These are phyloP conservation scores for Monodelphis domestica DNA, from an alignment of 2,797 vertebrate species.

Conservation along the genomic window DNA sequence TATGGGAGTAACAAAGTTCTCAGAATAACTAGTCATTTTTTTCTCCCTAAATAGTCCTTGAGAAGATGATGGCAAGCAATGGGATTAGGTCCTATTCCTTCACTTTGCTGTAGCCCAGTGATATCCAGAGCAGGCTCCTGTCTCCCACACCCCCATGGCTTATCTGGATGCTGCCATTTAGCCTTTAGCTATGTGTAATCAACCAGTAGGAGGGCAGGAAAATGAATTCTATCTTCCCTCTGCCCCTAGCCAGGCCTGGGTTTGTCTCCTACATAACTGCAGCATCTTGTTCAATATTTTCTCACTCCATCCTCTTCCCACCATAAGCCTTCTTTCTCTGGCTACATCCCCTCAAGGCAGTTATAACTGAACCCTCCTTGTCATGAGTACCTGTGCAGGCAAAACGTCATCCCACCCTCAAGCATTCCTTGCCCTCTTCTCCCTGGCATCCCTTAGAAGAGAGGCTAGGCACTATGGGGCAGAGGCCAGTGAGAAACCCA, in stretches of 20 bases:
- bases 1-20: background rate
- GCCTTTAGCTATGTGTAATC: no score
- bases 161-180: no score
- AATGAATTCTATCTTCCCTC: background rate
- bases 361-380: background rate
- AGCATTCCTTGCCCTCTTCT: background rate
- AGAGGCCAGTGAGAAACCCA: no score
- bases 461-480: no score
- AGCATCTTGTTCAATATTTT: background rate
- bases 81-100: background rate
- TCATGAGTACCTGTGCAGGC: background rate
- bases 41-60: background rate
- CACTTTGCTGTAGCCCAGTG: background rate
- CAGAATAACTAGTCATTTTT: background rate
- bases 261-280: background rate
- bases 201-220: background rate
- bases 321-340: background rate
- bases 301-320: background rate
- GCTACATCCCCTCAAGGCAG: background rate
- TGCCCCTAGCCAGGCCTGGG: no score
- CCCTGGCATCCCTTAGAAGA: background rate
- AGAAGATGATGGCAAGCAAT: background rate
- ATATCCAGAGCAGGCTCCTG: no score
- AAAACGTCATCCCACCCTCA: background rate
- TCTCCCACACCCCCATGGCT: no score